Conservation (phyloP, 2,113 vertebrate genomes). For the Heptranchias perlo region DNA sequence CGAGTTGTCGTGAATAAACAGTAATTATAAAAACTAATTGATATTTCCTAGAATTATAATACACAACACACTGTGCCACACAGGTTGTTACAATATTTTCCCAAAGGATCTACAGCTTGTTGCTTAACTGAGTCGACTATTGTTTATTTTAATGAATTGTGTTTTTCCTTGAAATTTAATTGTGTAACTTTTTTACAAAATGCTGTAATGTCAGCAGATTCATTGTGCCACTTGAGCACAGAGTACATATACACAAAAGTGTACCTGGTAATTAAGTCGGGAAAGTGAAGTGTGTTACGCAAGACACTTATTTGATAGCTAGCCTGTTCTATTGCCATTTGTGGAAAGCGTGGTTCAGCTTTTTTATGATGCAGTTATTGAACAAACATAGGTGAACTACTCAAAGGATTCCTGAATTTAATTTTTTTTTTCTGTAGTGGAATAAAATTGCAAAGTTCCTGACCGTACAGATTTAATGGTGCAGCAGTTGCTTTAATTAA, state of each 20-base stretch:
- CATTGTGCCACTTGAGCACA: background rate
- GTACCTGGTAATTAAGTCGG: background rate
- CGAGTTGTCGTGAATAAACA: background rate
- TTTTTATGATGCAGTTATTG: background rate
- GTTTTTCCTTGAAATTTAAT: slow-evolving; percentile 27
- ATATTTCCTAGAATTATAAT: background rate
- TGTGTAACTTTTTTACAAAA: background rate
- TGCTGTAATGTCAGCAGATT: background rate
- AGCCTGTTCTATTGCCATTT: background rate
- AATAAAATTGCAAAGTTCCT: background rate
- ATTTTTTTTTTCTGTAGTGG: background rate
- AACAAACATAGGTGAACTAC: background rate
- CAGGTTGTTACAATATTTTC: background rate
- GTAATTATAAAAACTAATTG: background rate
- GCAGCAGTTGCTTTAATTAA: background rate
- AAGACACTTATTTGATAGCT: background rate
- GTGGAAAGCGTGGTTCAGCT: background rate
- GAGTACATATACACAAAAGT: background rate
- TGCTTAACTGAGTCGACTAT: background rate
- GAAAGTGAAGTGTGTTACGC: background rate
- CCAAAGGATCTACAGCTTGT: background rate
- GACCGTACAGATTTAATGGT: background rate
- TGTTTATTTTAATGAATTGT: slow-evolving; percentile 23
- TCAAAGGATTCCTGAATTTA: background rate
- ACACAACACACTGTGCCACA: background rate